These are phyloP conservation scores for Drosophila athabasca DNA, from an alignment of 1,140 invertebrate species.

Conservation along the genomic window DNA sequence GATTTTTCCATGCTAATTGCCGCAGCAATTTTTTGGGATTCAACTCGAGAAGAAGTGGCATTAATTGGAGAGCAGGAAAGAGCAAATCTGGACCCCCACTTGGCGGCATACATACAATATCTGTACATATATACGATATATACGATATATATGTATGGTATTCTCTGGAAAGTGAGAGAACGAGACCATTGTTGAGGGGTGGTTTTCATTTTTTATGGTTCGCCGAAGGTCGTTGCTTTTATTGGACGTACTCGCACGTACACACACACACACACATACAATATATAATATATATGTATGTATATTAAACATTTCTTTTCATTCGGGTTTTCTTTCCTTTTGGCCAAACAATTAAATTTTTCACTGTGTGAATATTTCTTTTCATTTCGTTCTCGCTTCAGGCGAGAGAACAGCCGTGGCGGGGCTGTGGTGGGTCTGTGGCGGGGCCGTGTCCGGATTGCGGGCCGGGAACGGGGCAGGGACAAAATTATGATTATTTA, in stretches of 20 bases:
- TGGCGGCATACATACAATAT: background rate
- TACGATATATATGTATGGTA: too few relatives aligned
- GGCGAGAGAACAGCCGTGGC: background rate
- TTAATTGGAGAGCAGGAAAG: slow-evolving; percentile 35
- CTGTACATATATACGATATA: background rate
- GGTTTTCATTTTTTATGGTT: slow-evolving; percentile 21
- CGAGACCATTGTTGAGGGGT: slow-evolving; percentile 15
- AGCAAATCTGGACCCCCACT: slow-evolving; percentile 28
- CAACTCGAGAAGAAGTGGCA: slow-evolving; percentile 13
- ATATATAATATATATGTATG: slow-evolving; percentile 15
- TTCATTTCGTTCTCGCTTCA: slow-evolving; percentile 38
- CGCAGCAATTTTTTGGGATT: slow-evolving; percentile 35
- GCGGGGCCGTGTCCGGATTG: too few relatives aligned
- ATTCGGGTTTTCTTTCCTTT: slow-evolving; percentile 35
- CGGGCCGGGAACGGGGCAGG: background rate
- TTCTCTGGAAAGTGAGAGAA: too few relatives aligned
- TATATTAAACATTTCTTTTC: slow-evolving; percentile 33
- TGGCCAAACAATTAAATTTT: slow-evolving; percentile 53
- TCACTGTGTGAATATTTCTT: slow-evolving; percentile 52
- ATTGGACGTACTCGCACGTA: slow-evolving; percentile 31
- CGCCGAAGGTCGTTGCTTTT: slow-evolving; percentile 63
- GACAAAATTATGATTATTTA: slow-evolving; percentile 64
- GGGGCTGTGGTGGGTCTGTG: background rate
- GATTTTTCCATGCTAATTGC: slow-evolving; percentile 44
- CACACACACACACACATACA: too few relatives aligned